Percentiles rank a stretch among this genome's conserved stretches.
These are phyloP conservation scores for Nymphalis c-album DNA, from an alignment of 2,888 invertebrate species.

Conservation along the genomic window DNA sequence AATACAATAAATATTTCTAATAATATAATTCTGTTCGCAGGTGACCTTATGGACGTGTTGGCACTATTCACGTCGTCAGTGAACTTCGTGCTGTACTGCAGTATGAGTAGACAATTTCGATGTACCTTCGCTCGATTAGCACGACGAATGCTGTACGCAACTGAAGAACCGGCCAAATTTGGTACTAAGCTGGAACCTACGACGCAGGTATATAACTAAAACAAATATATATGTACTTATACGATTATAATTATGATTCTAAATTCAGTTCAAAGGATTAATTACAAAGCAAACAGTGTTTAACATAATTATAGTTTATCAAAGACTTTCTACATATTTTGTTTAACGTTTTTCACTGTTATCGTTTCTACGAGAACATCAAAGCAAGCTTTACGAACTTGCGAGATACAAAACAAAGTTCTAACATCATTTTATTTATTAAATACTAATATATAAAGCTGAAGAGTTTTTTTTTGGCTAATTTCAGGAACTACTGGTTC, in stretches of 20 bases:
- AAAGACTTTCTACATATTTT: not conserved
- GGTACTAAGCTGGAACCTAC: slow-evolving; percentile 71
- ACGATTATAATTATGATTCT: not conserved
- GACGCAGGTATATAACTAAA: slow-evolving; percentile 61
- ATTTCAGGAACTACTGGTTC: no score
- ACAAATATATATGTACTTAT: not conserved
- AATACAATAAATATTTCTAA: no score
- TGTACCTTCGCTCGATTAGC: slow-evolving; percentile 89
- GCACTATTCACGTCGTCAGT: slow-evolving; percentile 95
- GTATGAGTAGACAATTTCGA: slow-evolving; percentile 95
- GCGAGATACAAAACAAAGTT: no score
- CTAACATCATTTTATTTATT: no score
- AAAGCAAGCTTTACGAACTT: not conserved
- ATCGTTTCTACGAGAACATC: not conserved
- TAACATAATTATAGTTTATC: not conserved
- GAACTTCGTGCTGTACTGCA: slow-evolving; percentile 94
- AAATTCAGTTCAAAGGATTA: not conserved
- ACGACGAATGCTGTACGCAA: slow-evolving; percentile 67
- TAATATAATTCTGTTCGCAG: slow-evolving; percentile 56
- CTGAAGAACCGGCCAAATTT: slow-evolving; percentile 69
- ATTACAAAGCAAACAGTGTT: not conserved
- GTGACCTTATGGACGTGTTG: slow-evolving; percentile 93
- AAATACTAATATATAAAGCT: no score
- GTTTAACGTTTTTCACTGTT: not conserved
- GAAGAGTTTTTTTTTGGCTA: no score